Evolutionary conservation across 1,140 invertebrate genomes (phyloP).

Genomic region (Drosophila mayri): DNA sequence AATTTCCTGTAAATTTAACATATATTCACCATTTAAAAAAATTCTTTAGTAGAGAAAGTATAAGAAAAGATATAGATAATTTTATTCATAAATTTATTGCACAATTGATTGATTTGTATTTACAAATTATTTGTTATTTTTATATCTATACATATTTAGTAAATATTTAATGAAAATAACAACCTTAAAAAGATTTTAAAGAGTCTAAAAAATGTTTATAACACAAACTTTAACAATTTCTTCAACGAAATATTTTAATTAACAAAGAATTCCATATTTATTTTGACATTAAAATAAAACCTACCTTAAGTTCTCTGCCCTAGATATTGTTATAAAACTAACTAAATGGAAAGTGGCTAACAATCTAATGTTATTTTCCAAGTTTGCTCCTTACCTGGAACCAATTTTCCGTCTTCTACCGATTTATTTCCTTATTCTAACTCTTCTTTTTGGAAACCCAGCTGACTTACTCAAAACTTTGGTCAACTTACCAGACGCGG

Average conservation of each 20-base stretch:
- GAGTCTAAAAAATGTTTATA: background rate
- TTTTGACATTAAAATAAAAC: background rate
- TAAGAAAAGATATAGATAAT: too few species aligned
- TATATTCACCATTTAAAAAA: background rate
- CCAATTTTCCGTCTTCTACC: constrained; percentile 8
- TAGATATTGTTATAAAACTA: constrained; percentile 46
- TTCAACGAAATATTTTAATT: background rate
- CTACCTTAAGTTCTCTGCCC: background rate
- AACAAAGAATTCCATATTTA: background rate
- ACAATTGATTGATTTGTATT: constrained; percentile 36
- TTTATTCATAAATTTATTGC: constrained; percentile 22
- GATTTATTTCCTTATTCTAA: constrained; percentile 5
- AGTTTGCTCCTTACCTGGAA: constrained; percentile 16
- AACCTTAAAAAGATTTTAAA: background rate
- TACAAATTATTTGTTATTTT: constrained; percentile 27
- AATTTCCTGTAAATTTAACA: background rate
- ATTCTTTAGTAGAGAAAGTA: background rate
- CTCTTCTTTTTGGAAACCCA: constrained; percentile 4
- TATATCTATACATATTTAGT: constrained; percentile 11
- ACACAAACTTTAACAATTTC: background rate
- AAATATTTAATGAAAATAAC: background rate
- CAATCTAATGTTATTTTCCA: constrained; percentile 10
- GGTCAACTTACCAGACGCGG: constrained; percentile 64
- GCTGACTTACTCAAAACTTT: constrained; percentile 55
- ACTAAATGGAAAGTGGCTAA: constrained; percentile 38